Evolutionary conservation across 1,140 invertebrate species (phyloP).

Genomic region (Meloidogyne exigua): DNA sequence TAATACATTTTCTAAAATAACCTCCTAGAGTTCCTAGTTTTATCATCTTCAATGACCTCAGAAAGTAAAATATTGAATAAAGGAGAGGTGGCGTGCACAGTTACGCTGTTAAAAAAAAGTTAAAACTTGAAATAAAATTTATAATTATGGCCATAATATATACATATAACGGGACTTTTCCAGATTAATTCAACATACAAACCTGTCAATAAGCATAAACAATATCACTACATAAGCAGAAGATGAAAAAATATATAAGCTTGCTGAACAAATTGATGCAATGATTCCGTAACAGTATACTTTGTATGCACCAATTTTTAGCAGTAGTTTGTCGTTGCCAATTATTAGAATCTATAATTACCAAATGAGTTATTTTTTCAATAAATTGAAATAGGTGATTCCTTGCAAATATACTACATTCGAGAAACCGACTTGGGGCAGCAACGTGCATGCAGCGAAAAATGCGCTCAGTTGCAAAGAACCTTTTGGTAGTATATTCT

Average conservation of each 20-base stretch:
- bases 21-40: conserved; percentile 41
- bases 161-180: too few relatives aligned
- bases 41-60: conserved; percentile 62
- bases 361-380: too few relatives aligned
- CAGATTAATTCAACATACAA: too few relatives aligned
- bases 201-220: conserved; percentile 60
- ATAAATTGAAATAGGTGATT: too few relatives aligned
- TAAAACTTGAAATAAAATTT: not conserved
- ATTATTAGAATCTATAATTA: conserved; percentile 52
- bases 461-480: conserved; percentile 51
- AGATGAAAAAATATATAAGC: conserved; percentile 40
- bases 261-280: conserved; percentile 48
- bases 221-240: conserved; percentile 51
- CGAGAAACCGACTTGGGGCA: conserved; percentile 54
- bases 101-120: conserved; percentile 34
- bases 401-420: too few relatives aligned
- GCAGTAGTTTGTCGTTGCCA: conserved; percentile 49
- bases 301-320: conserved; percentile 42
- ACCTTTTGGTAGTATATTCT: conserved; percentile 56
- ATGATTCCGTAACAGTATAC: conserved; percentile 44
- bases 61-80: conserved; percentile 61
- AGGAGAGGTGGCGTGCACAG: conserved; percentile 55
- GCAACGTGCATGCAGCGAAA: conserved; percentile 51
- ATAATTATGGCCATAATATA: too few relatives aligned
- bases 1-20: conserved; percentile 6